Conservation (phyloP, 2,113 vertebrate species). For the Thalassoma bifasciatum region DNA sequence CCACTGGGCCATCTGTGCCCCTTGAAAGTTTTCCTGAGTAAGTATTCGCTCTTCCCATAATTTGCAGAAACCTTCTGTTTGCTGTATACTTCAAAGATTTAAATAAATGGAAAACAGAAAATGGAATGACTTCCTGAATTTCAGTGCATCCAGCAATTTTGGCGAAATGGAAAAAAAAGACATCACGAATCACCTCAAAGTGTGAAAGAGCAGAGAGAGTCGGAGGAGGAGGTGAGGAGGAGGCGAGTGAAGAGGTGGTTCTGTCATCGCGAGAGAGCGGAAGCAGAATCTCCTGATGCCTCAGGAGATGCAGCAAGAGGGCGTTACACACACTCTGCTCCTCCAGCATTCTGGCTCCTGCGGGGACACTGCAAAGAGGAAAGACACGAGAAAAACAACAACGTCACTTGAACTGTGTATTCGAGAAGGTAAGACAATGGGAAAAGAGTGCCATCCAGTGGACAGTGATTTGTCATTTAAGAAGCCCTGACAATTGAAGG, state of each 20-base stretch:
- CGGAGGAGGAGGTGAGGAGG: conserved; percentile 60
- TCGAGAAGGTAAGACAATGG: conserved; percentile 11
- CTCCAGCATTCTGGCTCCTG: conserved; percentile 71
- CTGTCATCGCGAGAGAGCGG: not conserved
- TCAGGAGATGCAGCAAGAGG: conserved; percentile 70
- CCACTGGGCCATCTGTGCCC: no score
- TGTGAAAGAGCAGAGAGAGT: conserved; percentile 55
- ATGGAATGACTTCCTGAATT: no score
- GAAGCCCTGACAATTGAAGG: no score
- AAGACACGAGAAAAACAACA: conserved; percentile 1
- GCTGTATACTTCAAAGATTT: no score
- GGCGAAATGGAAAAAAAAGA: no score
- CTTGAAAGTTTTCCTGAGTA: no score
- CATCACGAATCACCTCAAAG: conserved; percentile 58
- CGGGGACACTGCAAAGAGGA: conserved; percentile 62
- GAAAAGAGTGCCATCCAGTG: conserved; percentile 65
- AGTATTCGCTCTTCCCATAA: no score
- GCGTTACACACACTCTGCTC: conserved; percentile 75
- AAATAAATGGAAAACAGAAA: no score
- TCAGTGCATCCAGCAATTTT: no score
- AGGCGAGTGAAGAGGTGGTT: not conserved
- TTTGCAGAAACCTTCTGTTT: no score
- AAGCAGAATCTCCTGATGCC: conserved; percentile 48
- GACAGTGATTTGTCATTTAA: conserved; percentile 10
- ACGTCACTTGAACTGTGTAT: not conserved